Evolutionary conservation across 2,888 invertebrate genomes (phyloP).

Genomic region (Tachina grossa): DNA sequence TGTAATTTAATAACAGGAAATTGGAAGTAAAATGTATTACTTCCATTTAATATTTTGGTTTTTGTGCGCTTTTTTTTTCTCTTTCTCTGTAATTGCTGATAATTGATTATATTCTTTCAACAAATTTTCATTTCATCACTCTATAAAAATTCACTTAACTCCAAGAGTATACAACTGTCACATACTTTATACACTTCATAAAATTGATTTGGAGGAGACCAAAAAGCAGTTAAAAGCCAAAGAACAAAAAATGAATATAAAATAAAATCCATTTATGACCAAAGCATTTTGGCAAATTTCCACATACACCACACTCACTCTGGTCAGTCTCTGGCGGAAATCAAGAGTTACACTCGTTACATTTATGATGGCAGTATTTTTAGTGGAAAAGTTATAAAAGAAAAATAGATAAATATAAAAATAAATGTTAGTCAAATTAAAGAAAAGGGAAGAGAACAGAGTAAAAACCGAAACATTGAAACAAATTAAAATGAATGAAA

Average conservation of each 20-base stretch:
- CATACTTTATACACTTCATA: conserved; percentile 53
- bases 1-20: not conserved
- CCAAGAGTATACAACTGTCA: conserved; percentile 31
- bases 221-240: not conserved
- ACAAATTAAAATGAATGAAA: conserved; percentile 45
- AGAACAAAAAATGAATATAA: not conserved
- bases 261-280: conserved; percentile 53
- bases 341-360: conserved; percentile 49
- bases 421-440: conserved; percentile 9
- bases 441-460: not conserved
- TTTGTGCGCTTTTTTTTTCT: not conserved
- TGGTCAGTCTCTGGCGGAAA: conserved; percentile 56
- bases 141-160: conserved; percentile 69
- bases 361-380: conserved; percentile 41
- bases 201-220: conserved; percentile 43
- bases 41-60: not conserved
- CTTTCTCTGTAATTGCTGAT: conserved; percentile 38
- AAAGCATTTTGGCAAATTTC: conserved; percentile 63
- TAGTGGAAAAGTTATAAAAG: not conserved
- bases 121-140: conserved; percentile 69
- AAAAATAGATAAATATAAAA: too few species aligned
- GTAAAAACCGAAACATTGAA: not conserved
- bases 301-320: conserved; percentile 43
- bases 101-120: conserved; percentile 58
- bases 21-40: not conserved